A percentile compares a stretch with the other conserved stretches of the same genome.
Evolutionary conservation across 2,888 invertebrate genomes (phyloP).

Genomic region (Drosophila mulleri): DNA sequence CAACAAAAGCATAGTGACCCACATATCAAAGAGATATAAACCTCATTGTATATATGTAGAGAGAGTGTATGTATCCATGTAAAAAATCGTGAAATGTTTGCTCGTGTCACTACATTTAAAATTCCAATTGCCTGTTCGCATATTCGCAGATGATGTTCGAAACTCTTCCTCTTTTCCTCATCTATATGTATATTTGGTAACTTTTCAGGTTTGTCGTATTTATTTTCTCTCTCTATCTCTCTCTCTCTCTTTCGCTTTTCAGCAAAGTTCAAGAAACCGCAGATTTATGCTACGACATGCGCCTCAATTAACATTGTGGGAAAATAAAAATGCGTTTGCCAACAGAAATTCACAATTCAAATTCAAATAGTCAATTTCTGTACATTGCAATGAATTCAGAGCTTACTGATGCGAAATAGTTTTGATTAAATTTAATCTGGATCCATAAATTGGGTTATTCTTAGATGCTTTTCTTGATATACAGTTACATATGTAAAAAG

Average conservation of each 20-base stretch:
- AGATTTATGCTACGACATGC: slow-evolving; percentile 42
- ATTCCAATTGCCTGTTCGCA: slow-evolving; percentile 53
- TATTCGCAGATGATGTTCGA: slow-evolving; percentile 7
- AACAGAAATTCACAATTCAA: slow-evolving; percentile 24
- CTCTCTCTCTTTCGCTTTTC: background rate
- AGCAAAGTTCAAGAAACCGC: slow-evolving; percentile 56
- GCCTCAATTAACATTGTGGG: slow-evolving; percentile 55
- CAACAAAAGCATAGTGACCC: slow-evolving; percentile 60
- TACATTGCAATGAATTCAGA: background rate
- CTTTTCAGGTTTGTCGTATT: slow-evolving; percentile 3
- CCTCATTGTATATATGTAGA: slow-evolving; percentile 3
- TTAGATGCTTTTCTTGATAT: background rate
- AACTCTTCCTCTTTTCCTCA: background rate
- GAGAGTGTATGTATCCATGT: background rate
- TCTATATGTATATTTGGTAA: slow-evolving; percentile 14
- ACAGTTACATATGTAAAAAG: background rate
- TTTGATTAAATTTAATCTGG: background rate
- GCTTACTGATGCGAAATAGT: slow-evolving; percentile 1
- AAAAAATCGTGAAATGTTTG: slow-evolving; percentile 30
- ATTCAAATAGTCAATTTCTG: slow-evolving; percentile 4
- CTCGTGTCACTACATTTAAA: slow-evolving; percentile 54
- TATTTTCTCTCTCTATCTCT: background rate
- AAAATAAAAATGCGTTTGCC: slow-evolving; percentile 35
- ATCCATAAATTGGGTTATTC: background rate
- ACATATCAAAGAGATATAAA: slow-evolving; percentile 30